A percentile compares a stretch with the other conserved stretches of the same genome.
phyloP scores from a whole-genome alignment of 2,797 vertebrate species.

The Sitta carolinensis region DNA sequence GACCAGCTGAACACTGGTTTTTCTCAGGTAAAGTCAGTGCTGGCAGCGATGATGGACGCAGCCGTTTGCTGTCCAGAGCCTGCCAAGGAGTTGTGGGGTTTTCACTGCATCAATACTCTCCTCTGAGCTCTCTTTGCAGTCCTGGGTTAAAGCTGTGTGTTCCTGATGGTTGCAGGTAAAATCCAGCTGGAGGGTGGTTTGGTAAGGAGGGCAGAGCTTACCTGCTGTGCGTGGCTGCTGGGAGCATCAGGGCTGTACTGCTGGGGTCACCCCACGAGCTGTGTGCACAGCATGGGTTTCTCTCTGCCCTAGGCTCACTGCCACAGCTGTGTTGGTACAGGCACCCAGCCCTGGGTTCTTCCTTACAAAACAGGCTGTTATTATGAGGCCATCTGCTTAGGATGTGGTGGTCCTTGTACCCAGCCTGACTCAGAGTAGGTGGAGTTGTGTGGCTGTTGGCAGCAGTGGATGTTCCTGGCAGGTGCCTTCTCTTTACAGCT shows the following conservation, averaged over 20 bases:
- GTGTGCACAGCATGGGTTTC: fast-evolving
- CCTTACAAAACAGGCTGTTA: background rate
- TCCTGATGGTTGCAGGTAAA: background rate
- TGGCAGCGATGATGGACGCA: fast-evolving
- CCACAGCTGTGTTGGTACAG: background rate
- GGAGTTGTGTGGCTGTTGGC: fast-evolving
- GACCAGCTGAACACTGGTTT: background rate
- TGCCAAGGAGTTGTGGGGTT: background rate
- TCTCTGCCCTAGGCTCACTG: background rate
- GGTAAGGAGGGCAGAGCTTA: background rate
- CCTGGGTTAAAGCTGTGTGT: background rate
- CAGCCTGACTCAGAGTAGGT: fast-evolving
- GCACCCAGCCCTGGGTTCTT: background rate
- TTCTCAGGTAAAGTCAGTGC: background rate
- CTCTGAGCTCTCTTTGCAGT: background rate
- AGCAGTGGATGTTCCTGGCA: fast-evolving
- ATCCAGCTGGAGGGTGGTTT: background rate
- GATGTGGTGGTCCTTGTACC: background rate
- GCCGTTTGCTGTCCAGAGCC: background rate
- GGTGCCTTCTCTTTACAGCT: background rate
- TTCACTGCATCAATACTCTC: background rate
- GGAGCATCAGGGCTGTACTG: background rate
- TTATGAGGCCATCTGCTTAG: fast-evolving
- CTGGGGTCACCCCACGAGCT: fast-evolving
- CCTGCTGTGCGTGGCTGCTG: background rate